Evolutionary conservation across 1,140 invertebrate species (phyloP).

Genomic region (Pseudomyrmex concolor): DNA sequence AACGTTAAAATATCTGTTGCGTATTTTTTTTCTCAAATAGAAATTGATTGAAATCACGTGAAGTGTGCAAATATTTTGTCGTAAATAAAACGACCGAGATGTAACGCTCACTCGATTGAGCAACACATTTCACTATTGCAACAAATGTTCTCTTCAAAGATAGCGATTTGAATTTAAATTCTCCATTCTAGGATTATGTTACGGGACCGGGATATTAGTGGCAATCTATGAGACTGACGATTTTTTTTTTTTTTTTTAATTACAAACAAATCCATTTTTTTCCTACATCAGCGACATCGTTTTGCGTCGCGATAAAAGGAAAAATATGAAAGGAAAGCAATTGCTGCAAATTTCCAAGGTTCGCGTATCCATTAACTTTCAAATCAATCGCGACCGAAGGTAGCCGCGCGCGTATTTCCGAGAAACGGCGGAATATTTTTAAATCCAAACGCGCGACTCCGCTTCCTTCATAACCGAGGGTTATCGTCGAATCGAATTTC

Average conservation of each 20-base stretch:
- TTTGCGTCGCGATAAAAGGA: background rate
- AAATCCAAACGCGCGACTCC: background rate
- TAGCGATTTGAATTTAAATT: no score
- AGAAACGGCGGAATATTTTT: conserved; percentile 44
- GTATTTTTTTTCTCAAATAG: background rate
- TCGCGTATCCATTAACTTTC: conserved; percentile 41
- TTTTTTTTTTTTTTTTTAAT: no score
- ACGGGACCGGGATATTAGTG: no score
- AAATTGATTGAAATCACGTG: conserved; percentile 4
- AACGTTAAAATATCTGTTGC: conserved; percentile 28
- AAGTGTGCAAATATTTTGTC: background rate
- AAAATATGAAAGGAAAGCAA: conserved; percentile 2
- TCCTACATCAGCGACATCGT: background rate
- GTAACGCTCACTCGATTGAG: background rate
- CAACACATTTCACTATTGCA: background rate
- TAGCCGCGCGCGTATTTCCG: conserved; percentile 8
- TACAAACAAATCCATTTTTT: no score
- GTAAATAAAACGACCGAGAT: conserved; percentile 15
- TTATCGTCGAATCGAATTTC: conserved; percentile 44
- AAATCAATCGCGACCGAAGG: conserved; percentile 47
- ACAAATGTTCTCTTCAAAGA: no score
- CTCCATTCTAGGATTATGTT: no score
- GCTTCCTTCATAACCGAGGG: conserved; percentile 6
- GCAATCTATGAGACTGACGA: no score
- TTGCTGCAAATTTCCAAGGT: conserved; percentile 24